phyloP scores from a whole-genome alignment of 2,797 vertebrate genomes.

The Myotis planiceps region DNA sequence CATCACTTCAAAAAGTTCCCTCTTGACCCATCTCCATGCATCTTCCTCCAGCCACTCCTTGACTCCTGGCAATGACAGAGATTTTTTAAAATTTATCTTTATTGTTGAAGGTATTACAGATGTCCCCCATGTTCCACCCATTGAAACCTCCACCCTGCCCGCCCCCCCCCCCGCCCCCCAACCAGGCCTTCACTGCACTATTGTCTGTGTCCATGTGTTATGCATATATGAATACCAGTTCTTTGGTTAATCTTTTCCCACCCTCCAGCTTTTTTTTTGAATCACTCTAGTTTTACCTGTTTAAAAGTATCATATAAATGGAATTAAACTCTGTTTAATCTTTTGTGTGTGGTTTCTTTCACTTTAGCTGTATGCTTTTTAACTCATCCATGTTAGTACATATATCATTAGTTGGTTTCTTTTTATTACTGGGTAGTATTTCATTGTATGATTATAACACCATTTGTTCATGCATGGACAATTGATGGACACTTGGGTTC shows the following conservation, averaged over 20 bases:
- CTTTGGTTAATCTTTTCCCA: too few species aligned
- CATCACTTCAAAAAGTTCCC: background rate
- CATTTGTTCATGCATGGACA: background rate
- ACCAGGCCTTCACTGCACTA: too few species aligned
- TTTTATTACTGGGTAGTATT: background rate
- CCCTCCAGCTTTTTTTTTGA: too few species aligned
- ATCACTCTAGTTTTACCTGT: background rate
- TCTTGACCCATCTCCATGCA: background rate
- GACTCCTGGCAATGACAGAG: background rate
- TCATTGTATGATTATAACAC: background rate
- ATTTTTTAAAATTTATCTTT: too few species aligned
- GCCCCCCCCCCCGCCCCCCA: too few species aligned
- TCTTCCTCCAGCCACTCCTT: background rate
- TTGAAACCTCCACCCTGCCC: too few species aligned
- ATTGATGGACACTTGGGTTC: background rate
- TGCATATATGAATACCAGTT: too few species aligned
- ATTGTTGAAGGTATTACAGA: too few species aligned
- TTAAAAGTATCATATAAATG: background rate
- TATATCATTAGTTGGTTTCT: background rate
- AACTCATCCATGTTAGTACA: background rate
- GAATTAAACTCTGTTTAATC: background rate
- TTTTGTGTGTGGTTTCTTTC: background rate
- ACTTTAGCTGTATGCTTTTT: background rate
- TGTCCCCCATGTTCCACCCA: too few species aligned
- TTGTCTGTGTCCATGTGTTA: too few species aligned